Evolutionary conservation across 2,113 vertebrate species (phyloP), one percentile per base, ranked within the genome.

Genomic region (Uropsilus gracilis): DNA sequence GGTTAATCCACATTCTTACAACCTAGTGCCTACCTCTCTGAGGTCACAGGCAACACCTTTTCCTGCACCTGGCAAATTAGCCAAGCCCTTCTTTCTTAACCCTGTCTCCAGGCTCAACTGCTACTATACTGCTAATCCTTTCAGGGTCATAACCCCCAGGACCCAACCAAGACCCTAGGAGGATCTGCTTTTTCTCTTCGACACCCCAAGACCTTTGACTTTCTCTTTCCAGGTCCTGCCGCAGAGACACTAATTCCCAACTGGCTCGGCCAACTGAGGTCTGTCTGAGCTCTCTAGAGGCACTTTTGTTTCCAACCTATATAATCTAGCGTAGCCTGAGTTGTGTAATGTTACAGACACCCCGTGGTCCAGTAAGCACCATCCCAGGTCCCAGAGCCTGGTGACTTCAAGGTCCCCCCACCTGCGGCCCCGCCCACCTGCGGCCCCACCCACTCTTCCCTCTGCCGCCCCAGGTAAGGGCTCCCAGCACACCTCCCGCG

Each of bases 401-500:
- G 53, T 20, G 22, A 8, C 39, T 64, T 73, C 37, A 44, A 63
- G 24, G 28, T n/a, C 30, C 18, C 30, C 26, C 3, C 0, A 0
- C 32, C 13, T 2, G 1, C 0, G 50, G 64, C 55, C 16, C 53
- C 37, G n/a, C 7, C 76, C 8, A 46, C 18, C 9, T 2, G n/a
- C 0, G 4, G 3, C 32, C 34, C 28, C 0, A 0, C 22, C 34
- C n/a, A n/a, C n/a, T n/a, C 28, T 10, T 14, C 0, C 2, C 20
- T 22, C 7, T 0, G 0, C 6, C 39, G n/a, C 64, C 2, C 5
- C 50, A 53, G 0, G 8, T 4, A 12, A 1, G 34, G 50, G 50
- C 5, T 55, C 53, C 30, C 39, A 7, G 4, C 82, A 24, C 97
- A 99, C 99, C 99, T 97, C 99, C 99, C 0, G 98, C 96, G 0